phyloP scores from a whole-genome alignment of 1,140 invertebrate species.

The Papilio aristodemus region DNA sequence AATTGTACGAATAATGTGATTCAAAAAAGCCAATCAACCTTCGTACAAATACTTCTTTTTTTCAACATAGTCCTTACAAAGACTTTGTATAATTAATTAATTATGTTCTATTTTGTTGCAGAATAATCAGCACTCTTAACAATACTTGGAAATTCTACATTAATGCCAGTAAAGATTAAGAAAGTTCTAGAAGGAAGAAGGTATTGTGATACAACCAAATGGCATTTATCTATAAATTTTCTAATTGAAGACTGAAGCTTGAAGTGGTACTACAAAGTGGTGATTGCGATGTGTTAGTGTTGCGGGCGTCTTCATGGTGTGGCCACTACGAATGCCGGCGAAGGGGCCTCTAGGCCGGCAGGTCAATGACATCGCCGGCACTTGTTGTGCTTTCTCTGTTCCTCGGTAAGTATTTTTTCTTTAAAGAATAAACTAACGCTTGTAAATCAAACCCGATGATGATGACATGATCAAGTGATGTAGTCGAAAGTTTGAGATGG shows the following conservation, averaged over 20 bases:
- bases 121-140: background rate
- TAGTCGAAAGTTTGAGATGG: too few relatives aligned
- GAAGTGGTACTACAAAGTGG: conserved; percentile 3
- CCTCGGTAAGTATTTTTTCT: conserved; percentile 60
- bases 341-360: conserved; percentile 57
- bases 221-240: background rate
- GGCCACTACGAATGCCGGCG: conserved; percentile 59
- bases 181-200: background rate
- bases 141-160: background rate
- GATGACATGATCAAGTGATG: too few relatives aligned
- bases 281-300: conserved; percentile 34
- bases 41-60: too few relatives aligned
- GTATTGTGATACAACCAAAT: background rate
- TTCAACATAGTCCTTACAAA: too few relatives aligned
- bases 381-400: conserved; percentile 55
- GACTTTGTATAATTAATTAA: too few relatives aligned
- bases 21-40: too few relatives aligned
- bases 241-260: background rate
- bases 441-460: too few relatives aligned
- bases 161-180: background rate
- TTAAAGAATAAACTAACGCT: too few relatives aligned
- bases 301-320: conserved; percentile 54
- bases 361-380: conserved; percentile 70
- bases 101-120: background rate
- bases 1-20: too few relatives aligned